Evolutionary conservation across 92 coral and sea anemone species (phyloP), one percentile per base, ranked within the genome.

Genomic region (Scolanthus callimorphus): DNA sequence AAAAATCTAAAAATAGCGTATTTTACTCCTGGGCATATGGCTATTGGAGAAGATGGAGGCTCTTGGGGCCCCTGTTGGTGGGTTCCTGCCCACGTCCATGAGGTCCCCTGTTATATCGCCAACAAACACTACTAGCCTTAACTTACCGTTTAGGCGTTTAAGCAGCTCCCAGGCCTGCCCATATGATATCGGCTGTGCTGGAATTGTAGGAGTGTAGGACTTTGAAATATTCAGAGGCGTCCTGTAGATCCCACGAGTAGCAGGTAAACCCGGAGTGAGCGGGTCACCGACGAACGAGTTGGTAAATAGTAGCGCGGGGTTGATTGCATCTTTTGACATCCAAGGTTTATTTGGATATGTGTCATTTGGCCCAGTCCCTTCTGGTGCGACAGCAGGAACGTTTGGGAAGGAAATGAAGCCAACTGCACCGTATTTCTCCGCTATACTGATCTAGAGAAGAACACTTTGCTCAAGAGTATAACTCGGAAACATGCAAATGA

Each of bases 161-260:
- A 92, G 71, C 20, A 92, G 55, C 3, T 88, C 84, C 74, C 62
- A 58, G 11, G 98, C 98, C 49, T 71, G 80, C 13, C 82, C 87
- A 68, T 92, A 92, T 17, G 96, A 89, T 37, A 92, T 80, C 20
- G 89, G 82, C 61, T 92, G 98, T 1, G 88, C 84, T 48, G 98
- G 98, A 57, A 92, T 81, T 30, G 55, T 55, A 1, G 88, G 90
- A 6, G 87, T 59, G 10, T 59, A 39, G 25, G 73, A 79, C 19
- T 51, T 34, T 20, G 39, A 52, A 41, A 88, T 81, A 24, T 84
- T 86, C 13, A 27, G 51, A 27, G 82, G 81, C 24, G 60, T 60
- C 23, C 98, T 89, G 60, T 63, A 74, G 62, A 85, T 89, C 24
- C 96, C 96, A 30, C 78, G 67, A 4, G 66, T 59, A 11, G 98